Percentiles rank a stretch among this genome's conserved stretches.
Evolutionary conservation across 2,113 vertebrate genomes (phyloP).

Genomic region (Aspiorhynchus laticeps): DNA sequence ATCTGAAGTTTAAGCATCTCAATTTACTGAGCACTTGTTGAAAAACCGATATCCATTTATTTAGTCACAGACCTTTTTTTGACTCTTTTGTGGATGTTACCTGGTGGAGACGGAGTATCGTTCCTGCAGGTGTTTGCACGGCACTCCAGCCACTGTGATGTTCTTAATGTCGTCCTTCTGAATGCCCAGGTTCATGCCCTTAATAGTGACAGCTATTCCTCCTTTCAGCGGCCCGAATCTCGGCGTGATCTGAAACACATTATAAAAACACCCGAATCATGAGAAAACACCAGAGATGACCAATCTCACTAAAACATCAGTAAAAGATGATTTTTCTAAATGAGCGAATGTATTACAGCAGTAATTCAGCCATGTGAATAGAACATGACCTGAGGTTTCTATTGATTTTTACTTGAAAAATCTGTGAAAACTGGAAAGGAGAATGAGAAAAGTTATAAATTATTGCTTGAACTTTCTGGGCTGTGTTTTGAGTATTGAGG

Average conservation of each 20-base stretch:
- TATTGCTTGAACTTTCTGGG: neutral
- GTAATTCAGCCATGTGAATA: neutral
- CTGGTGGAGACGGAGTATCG: constrained; percentile 92
- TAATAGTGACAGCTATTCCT: constrained; percentile 89
- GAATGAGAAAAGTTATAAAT: neutral
- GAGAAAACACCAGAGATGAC: neutral
- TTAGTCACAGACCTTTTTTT: neutral
- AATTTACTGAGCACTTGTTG: neutral
- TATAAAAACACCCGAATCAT: neutral
- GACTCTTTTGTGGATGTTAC: constrained; percentile 65
- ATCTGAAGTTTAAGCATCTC: too few species aligned
- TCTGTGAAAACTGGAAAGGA: neutral
- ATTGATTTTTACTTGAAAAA: neutral
- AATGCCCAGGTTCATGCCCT: constrained; percentile 90
- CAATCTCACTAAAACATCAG: neutral
- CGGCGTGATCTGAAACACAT: constrained; percentile 82
- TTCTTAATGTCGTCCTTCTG: constrained; percentile 81
- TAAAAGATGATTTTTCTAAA: neutral
- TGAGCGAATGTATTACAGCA: neutral
- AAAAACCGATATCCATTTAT: neutral
- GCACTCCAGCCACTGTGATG: constrained; percentile 79
- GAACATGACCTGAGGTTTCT: constrained; percentile 3
- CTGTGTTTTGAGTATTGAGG: neutral
- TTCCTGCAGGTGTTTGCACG: constrained; percentile 80
- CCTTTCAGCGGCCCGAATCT: constrained; percentile 84